Evolutionary conservation across 92 coral and sea anemone genomes (phyloP), one percentile per base, ranked within the genome.

Genomic region (Siderastrea radians): DNA sequence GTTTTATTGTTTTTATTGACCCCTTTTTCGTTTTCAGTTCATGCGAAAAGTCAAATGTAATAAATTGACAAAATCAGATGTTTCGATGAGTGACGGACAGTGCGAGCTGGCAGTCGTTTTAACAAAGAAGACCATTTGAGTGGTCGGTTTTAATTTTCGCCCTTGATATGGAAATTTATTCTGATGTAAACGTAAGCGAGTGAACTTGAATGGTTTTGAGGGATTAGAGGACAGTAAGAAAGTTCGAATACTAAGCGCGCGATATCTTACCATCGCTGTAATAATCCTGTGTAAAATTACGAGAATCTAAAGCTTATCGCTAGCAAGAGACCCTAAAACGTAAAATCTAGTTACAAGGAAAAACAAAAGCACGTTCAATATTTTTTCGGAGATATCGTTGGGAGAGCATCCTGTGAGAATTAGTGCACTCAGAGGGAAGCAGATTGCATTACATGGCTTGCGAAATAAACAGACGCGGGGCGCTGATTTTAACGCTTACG

Each of bases 141-240:
- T 43, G 47, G 7, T 11, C 75, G 47, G 75, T 49, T 55, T 16
- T 70, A 45, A 82, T 69, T 82, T 71, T 15, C 77, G 38, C 46
- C 49, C 19, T 70, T 7, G 13, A 44, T 54, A 55, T 82, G 68
- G 67, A 69, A 82, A 69, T 82, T 82, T 53, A 81, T 81, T 26
- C 85, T 52, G 66, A 66, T 45, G 50, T 5, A 69, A 69, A 47
- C 74, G 52, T 51, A 15, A 47, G 59, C 14, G 13, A 12, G 8
- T 1, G 7, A 71, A 44, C 5, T 54, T 48, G 58, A 69, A 55
- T 0, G 7, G 7, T 26, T 51, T 79, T 14, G 68, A 2, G 52
- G 51, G 16, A 76, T 60, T 61, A 48, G 69, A 10, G 65, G 60
- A 26, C 26, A 55, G 65, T 75, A 7, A 17, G 44, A 15, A 53